Evolutionary conservation across 37 sponge, comb jelly and placozoan species (phyloP).

Genomic region (Axinella damicornis): DNA sequence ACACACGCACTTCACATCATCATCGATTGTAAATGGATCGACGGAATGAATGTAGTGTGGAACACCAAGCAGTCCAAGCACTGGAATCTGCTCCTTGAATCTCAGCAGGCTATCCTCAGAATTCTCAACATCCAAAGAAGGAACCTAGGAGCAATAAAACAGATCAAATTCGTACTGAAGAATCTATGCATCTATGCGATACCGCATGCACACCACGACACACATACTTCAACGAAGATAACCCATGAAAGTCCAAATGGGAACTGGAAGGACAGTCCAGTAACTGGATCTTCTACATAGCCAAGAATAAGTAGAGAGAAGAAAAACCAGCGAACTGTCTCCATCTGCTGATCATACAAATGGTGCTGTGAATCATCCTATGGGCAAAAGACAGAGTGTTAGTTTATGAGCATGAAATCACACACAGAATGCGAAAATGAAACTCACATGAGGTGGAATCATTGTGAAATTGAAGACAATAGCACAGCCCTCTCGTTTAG

Average conservation of each 20-base stretch:
- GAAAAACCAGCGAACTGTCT: not conserved
- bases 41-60: not conserved
- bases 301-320: slow-evolving; percentile 5
- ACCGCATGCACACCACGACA: no score
- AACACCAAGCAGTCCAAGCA: not conserved
- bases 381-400: no score
- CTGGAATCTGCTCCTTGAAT: slow-evolving; percentile 3
- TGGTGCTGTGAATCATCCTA: no score
- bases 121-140: no score
- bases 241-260: slow-evolving; percentile 23
- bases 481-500: not conserved
- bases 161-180: no score
- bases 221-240: slow-evolving; percentile 44
- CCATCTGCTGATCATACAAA: not conserved
- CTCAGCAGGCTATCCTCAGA: not conserved
- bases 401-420: no score
- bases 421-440: no score
- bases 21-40: not conserved
- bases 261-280: slow-evolving; percentile 38
- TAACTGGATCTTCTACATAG: slow-evolving; percentile 47
- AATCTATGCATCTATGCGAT: not conserved
- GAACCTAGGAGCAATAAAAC: no score
- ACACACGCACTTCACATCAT: not conserved
- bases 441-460: slow-evolving; percentile 28
- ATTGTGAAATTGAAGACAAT: slow-evolving; percentile 42